Conservation (phyloP, 2,797 vertebrate genomes). For the Trachurus trachurus region DNA sequence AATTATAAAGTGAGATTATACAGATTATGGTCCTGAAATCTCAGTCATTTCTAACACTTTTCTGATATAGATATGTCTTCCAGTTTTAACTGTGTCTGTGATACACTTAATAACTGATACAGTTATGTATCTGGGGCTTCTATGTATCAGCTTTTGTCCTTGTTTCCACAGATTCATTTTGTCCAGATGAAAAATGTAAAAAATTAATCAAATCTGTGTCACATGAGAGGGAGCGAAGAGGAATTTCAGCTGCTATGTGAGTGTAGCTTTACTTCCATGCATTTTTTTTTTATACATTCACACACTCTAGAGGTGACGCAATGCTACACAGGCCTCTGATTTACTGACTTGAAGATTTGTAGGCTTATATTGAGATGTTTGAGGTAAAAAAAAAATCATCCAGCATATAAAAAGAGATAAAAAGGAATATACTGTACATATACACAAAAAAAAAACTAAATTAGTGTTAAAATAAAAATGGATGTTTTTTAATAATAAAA, state of each 20-base stretch:
- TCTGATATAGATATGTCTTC: neutral
- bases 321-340: conserved; percentile 30
- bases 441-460: conserved; percentile 56
- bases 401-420: conserved; percentile 81
- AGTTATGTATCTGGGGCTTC: neutral
- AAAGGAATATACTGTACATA: conserved; percentile 64
- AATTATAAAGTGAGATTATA: neutral
- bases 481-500: conserved; percentile 67
- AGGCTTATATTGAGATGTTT: conserved; percentile 68
- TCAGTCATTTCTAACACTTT: neutral
- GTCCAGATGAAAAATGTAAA: neutral
- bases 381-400: conserved; percentile 78
- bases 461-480: conserved; percentile 71
- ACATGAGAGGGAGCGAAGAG: neutral
- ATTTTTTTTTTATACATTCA: neutral
- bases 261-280: neutral
- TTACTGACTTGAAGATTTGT: conserved; percentile 52
- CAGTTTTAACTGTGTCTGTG: neutral
- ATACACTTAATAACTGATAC: neutral
- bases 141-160: neutral
- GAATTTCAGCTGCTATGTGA: conserved; percentile 31
- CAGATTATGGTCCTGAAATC: neutral
- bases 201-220: neutral
- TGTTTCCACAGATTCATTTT: neutral
- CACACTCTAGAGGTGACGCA: conserved; percentile 27